Conservation (phyloP, 2,888 invertebrate species). For the Eupithecia vulgata region DNA sequence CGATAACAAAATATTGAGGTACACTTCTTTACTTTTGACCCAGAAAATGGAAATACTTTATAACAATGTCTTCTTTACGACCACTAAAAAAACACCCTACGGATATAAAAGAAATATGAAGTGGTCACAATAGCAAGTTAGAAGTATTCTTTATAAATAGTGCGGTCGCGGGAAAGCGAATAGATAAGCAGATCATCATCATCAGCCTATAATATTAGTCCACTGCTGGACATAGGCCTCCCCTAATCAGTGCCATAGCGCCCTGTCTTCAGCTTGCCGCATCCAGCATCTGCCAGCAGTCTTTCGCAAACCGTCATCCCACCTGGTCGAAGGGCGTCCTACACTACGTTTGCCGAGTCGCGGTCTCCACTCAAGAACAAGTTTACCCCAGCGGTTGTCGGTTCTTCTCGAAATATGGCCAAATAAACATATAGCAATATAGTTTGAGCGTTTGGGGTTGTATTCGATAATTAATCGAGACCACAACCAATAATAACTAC, state of each 20-base stretch:
- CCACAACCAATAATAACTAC: slow-evolving; percentile 9
- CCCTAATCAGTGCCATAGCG: too few relatives aligned
- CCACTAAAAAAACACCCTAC: slow-evolving; percentile 21
- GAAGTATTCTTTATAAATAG: not conserved
- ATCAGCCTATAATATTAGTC: not conserved
- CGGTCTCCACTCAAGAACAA: too few relatives aligned
- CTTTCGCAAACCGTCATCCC: too few relatives aligned
- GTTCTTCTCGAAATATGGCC: too few relatives aligned
- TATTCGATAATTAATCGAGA: not conserved
- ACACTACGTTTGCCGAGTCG: too few relatives aligned
- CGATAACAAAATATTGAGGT: slow-evolving; percentile 17
- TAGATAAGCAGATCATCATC: too few relatives aligned
- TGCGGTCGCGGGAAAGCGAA: not conserved
- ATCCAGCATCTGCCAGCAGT: too few relatives aligned
- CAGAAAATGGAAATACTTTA: slow-evolving; percentile 14
- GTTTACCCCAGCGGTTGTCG: too few relatives aligned
- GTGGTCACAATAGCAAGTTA: slow-evolving; percentile 7
- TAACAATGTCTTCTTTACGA: slow-evolving; percentile 19
- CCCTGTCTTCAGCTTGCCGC: too few relatives aligned
- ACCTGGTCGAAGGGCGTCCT: too few relatives aligned
- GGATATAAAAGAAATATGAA: slow-evolving; percentile 18
- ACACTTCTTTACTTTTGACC: slow-evolving; percentile 4
- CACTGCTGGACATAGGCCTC: too few relatives aligned
- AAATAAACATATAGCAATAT: too few relatives aligned
- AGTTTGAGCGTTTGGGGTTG: not conserved